Evolutionary conservation across 1,140 invertebrate species (phyloP).

Genomic region (Sweltsa coloradensis): DNA sequence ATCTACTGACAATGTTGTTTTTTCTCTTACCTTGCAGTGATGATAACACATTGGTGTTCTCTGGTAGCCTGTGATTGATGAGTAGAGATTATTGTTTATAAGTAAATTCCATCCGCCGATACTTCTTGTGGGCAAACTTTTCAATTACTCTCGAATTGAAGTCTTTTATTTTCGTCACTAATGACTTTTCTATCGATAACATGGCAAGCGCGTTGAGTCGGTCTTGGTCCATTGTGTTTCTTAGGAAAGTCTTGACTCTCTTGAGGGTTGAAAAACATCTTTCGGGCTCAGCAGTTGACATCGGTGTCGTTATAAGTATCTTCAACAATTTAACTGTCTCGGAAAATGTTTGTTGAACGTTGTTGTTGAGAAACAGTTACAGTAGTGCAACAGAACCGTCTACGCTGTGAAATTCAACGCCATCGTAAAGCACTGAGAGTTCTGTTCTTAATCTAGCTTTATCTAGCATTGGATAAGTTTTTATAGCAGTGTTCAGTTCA

Average conservation of each 20-base stretch:
- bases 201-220: constrained; percentile 4
- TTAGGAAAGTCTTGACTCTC: constrained; percentile 4
- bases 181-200: constrained; percentile 4
- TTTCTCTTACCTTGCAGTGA: no score
- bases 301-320: constrained; percentile 1
- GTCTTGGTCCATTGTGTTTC: constrained; percentile 3
- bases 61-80: no score
- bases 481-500: constrained; percentile 2
- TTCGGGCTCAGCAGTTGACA: constrained; percentile 3
- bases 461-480: constrained; percentile 5
- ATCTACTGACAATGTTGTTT: no score
- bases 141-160: constrained; percentile 6
- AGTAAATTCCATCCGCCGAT: constrained; percentile 4
- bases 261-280: constrained; percentile 10
- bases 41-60: no score
- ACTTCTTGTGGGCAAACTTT: not conserved
- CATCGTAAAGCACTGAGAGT: constrained; percentile 5
- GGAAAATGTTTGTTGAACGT: not conserved
- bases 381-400: not conserved
- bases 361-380: constrained; percentile 1
- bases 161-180: not conserved
- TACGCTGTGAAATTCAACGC: not conserved
- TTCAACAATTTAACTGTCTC: not conserved
- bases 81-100: no score
- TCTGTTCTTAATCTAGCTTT: constrained; percentile 4